phyloP scores from a whole-genome alignment of 2,888 invertebrate genomes.

The Ryuthela nishihirai region DNA sequence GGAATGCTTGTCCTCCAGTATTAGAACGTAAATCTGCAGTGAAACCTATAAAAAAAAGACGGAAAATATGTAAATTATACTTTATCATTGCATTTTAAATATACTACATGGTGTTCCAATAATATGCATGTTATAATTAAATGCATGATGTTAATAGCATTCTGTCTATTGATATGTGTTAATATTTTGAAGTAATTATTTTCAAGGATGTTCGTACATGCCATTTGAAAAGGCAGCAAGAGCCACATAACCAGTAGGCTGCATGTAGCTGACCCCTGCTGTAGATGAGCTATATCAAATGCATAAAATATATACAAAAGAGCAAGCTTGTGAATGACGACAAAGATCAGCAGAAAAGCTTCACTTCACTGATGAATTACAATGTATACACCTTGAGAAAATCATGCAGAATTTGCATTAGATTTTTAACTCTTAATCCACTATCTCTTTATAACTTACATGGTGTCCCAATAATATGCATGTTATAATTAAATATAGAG shows the following conservation, averaged over 20 bases:
- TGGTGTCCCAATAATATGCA: background rate
- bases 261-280: too few species aligned
- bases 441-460: too few species aligned
- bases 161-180: background rate
- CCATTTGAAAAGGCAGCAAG: too few species aligned
- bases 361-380: too few species aligned
- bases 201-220: background rate
- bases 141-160: background rate
- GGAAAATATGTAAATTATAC: background rate
- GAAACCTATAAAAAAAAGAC: conserved; percentile 60
- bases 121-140: background rate
- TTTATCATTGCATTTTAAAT: background rate
- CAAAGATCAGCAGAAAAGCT: too few species aligned
- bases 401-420: too few species aligned
- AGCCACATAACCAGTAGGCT: too few species aligned
- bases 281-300: too few species aligned
- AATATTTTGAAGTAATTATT: background rate
- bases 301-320: too few species aligned
- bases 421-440: too few species aligned
- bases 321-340: too few species aligned
- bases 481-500: background rate
- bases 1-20: conserved; percentile 99
- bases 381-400: too few species aligned
- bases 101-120: background rate
- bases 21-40: conserved; percentile 93